A percentile compares a stretch with the other conserved stretches of the same genome.
Conservation (phyloP, 2,797 vertebrate species). For the Rhynchotus rufescens region DNA sequence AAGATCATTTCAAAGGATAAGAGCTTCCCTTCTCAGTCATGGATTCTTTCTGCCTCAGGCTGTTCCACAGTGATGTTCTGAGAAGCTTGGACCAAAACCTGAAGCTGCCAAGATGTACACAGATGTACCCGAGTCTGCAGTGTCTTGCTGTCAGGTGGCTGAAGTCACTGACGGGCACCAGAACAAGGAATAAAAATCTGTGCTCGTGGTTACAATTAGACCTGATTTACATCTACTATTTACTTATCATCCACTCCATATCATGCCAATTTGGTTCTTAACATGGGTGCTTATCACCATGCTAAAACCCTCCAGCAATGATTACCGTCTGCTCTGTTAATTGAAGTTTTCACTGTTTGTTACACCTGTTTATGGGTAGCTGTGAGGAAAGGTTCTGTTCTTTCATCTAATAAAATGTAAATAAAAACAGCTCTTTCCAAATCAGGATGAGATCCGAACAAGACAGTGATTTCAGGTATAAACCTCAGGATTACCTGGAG, state of each 20-base stretch:
- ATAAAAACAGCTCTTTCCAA: not conserved
- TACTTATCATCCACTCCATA: constrained; percentile 1
- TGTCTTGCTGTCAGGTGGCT: not conserved
- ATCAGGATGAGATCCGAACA: not conserved
- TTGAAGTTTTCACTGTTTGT: constrained; percentile 38
- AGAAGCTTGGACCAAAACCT: not conserved
- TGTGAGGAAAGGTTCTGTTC: constrained; percentile 7
- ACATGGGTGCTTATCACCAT: not conserved
- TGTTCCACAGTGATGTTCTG: constrained; percentile 1
- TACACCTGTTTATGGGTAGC: constrained; percentile 17
- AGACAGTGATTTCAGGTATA: not conserved
- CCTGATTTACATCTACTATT: not conserved
- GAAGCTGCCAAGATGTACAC: not conserved
- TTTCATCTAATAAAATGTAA: not conserved
- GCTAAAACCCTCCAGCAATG: not conserved
- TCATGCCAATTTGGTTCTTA: constrained; percentile 12
- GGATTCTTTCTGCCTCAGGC: not conserved
- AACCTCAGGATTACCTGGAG: not conserved
- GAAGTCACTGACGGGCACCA: not conserved
- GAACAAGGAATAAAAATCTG: not conserved
- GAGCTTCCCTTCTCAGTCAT: not conserved
- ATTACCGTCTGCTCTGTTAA: constrained; percentile 27
- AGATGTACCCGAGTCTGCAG: not conserved
- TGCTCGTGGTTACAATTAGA: constrained; percentile 4
- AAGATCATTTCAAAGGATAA: constrained; percentile 14